Evolutionary conservation across 2,888 invertebrate genomes (phyloP).

Genomic region (Argyra leucocephala): DNA sequence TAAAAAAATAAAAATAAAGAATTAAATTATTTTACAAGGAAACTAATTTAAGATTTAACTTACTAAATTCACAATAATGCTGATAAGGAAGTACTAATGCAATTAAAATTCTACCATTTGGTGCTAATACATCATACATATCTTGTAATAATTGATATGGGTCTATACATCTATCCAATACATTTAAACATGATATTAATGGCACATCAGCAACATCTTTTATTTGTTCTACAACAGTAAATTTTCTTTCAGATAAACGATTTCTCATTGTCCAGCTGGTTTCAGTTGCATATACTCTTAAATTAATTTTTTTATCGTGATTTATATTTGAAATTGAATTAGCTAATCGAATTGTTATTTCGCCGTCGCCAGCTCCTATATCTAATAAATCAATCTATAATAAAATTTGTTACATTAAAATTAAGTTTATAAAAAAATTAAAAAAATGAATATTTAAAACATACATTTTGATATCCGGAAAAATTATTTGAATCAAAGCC

Average conservation of each 20-base stretch:
- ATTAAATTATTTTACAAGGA: neutral
- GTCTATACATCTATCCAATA: slow-evolving; percentile 84
- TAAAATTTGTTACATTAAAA: neutral
- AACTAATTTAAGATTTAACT: slow-evolving; percentile 23
- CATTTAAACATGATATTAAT: slow-evolving; percentile 64
- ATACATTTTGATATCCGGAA: slow-evolving; percentile 28
- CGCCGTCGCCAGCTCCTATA: slow-evolving; percentile 93
- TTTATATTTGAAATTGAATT: slow-evolving; percentile 61
- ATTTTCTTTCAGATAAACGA: slow-evolving; percentile 56
- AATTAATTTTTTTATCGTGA: slow-evolving; percentile 52
- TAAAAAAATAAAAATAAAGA: slow-evolving; percentile 1
- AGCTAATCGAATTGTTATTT: slow-evolving; percentile 71
- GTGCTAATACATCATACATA: slow-evolving; percentile 60
- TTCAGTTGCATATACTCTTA: slow-evolving; percentile 77
- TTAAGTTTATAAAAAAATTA: slow-evolving; percentile 39
- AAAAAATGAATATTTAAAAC: slow-evolving; percentile 15
- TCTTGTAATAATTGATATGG: slow-evolving; percentile 70
- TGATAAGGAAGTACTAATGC: slow-evolving; percentile 89
- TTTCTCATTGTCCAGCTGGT: slow-evolving; percentile 82
- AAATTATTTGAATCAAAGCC: slow-evolving; percentile 32
- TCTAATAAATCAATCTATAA: slow-evolving; percentile 57
- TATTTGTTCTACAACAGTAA: slow-evolving; percentile 38
- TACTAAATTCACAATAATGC: slow-evolving; percentile 86
- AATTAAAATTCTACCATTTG: slow-evolving; percentile 68
- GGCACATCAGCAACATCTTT: slow-evolving; percentile 36